phyloP scores from a whole-genome alignment of 2,888 invertebrate species.

The Andrena camellia region DNA sequence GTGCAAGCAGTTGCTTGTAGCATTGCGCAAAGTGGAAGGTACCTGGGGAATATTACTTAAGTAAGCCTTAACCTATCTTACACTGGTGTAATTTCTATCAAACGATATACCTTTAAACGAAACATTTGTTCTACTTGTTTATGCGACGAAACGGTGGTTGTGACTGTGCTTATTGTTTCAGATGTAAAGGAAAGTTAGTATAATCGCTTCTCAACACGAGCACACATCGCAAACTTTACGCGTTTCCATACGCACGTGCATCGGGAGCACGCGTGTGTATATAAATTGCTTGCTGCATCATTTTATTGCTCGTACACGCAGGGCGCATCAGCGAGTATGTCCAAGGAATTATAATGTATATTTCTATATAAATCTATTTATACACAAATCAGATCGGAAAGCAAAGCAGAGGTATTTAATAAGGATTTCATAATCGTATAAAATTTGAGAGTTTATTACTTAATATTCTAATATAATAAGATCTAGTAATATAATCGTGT shows the following conservation, averaged over 20 bases:
- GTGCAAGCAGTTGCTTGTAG: neutral
- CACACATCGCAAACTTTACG: neutral
- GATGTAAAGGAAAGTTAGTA: neutral
- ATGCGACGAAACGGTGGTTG: neutral
- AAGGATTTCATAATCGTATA: slow-evolving; percentile 3
- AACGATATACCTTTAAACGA: slow-evolving; percentile 40
- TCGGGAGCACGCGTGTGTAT: too few species aligned
- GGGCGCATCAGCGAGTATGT: neutral
- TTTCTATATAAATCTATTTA: too few species aligned
- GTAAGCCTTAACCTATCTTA: slow-evolving; percentile 35
- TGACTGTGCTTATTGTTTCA: neutral
- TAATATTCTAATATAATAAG: slow-evolving; percentile 15
- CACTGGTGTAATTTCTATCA: neutral
- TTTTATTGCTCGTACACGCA: neutral
- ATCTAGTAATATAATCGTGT: slow-evolving; percentile 11
- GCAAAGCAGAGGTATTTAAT: neutral
- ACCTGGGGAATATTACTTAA: slow-evolving; percentile 22
- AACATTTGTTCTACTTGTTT: slow-evolving; percentile 47
- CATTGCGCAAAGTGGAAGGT: slow-evolving; percentile 24
- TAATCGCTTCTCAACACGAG: neutral
- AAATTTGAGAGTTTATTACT: neutral
- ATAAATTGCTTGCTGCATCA: neutral
- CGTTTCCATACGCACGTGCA: neutral
- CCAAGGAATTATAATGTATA: too few species aligned
- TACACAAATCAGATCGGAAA: too few species aligned